Percentiles rank a stretch among this genome's conserved stretches.
These are phyloP conservation scores for Myzus persicae DNA, from an alignment of 1,140 invertebrate species.

Conservation along the genomic window DNA sequence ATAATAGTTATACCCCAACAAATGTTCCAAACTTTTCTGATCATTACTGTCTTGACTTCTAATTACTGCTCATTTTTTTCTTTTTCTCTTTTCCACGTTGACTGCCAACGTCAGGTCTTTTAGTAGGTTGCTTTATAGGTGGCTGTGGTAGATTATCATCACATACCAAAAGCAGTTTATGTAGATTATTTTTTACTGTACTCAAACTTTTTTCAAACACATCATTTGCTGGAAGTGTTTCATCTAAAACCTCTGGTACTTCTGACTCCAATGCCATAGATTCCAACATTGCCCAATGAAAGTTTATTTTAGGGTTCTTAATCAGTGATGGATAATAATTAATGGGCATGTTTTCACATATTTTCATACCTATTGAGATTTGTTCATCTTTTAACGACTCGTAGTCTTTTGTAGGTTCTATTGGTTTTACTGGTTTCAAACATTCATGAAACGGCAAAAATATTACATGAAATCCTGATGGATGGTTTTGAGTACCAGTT, in stretches of 20 bases:
- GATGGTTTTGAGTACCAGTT: not conserved
- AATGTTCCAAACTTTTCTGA: not conserved
- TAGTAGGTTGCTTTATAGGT: too few relatives aligned
- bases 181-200: slow-evolving; percentile 40
- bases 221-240: slow-evolving; percentile 42
- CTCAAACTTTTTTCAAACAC: slow-evolving; percentile 40
- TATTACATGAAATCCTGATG: slow-evolving; percentile 51
- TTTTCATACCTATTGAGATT: not conserved
- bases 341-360: slow-evolving; percentile 27
- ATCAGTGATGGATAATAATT: slow-evolving; percentile 43
- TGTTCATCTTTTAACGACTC: not conserved
- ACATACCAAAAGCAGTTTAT: not conserved
- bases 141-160: not conserved
- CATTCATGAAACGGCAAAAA: slow-evolving; percentile 52
- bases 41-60: not conserved
- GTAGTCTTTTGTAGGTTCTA: not conserved
- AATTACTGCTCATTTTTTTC: not conserved
- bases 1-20: not conserved
- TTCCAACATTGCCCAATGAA: slow-evolving; percentile 58
- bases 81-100: not conserved
- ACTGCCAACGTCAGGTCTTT: not conserved
- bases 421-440: not conserved
- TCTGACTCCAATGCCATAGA: slow-evolving; percentile 46
- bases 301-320: slow-evolving; percentile 54
- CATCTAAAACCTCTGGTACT: slow-evolving; percentile 7